Percentiles rank a stretch among this genome's conserved stretches.
These are phyloP conservation scores for Umimayanthus kanabou DNA, from an alignment of 92 coral and sea anemone species.

Conservation along the genomic window DNA sequence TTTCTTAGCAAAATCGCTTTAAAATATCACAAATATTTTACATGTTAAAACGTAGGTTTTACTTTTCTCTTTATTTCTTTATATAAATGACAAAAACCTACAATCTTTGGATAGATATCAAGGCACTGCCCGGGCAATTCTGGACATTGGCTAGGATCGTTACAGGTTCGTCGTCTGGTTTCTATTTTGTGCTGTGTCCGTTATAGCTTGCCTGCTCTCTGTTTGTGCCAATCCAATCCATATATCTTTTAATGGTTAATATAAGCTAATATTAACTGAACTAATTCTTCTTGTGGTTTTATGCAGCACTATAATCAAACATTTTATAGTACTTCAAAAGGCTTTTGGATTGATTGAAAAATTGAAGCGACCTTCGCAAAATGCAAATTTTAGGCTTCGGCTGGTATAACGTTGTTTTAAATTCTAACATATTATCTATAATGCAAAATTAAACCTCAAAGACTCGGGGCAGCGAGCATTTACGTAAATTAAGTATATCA, in stretches of 20 bases:
- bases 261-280: too few species aligned
- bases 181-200: neutral
- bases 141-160: conserved; percentile 24
- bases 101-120: conserved; percentile 28
- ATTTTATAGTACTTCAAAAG: neutral
- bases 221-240: neutral
- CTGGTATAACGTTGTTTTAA: neutral
- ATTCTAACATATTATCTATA: neutral
- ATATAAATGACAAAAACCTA: neutral
- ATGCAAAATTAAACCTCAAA: too few species aligned
- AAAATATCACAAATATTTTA: neutral
- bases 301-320: too few species aligned
- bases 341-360: neutral
- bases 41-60: neutral
- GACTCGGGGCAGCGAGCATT: too few species aligned
- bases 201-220: neutral
- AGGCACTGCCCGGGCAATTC: conserved; percentile 12
- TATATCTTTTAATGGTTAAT: too few species aligned
- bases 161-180: neutral
- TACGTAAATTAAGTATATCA: too few species aligned
- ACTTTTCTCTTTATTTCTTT: neutral
- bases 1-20: neutral
- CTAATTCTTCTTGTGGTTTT: too few species aligned
- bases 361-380: neutral
- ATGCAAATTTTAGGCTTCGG: neutral